A percentile compares a stretch with the other conserved stretches of the same genome.
Conservation (phyloP, 2,888 invertebrate genomes). For the Coelinius sp. region DNA sequence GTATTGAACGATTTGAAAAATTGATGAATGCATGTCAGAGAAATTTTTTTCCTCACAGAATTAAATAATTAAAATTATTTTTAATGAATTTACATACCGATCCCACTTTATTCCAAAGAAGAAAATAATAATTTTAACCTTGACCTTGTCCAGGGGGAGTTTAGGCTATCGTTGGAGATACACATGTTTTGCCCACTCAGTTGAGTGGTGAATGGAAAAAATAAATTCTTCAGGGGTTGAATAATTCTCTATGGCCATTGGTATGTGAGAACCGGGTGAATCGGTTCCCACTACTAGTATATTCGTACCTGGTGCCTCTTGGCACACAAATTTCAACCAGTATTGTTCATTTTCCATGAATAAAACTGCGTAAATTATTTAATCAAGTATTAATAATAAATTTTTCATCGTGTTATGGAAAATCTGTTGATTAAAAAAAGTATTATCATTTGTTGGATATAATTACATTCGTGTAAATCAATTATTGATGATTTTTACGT, state of each 20-base stretch:
- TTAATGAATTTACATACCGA: neutral
- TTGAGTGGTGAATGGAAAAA: neutral
- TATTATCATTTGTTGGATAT: neutral
- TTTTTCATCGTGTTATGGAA: neutral
- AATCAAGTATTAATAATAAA: neutral
- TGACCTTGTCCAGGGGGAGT: neutral
- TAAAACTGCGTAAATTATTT: neutral
- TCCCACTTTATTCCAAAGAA: neutral
- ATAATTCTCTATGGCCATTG: slow-evolving; percentile 44
- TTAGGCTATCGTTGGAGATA: neutral
- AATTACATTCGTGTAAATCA: neutral
- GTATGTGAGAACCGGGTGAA: slow-evolving; percentile 61
- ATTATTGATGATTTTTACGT: neutral
- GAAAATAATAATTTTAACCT: neutral
- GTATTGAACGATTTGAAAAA: no score
- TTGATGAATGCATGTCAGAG: no score
- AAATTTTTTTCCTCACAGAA: no score
- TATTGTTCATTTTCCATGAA: neutral
- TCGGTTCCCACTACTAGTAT: slow-evolving; percentile 57
- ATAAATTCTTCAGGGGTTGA: neutral
- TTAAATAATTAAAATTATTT: neutral
- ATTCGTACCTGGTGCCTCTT: slow-evolving; percentile 61
- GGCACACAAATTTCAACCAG: slow-evolving; percentile 48
- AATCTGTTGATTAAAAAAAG: neutral
- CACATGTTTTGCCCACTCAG: neutral